Conservation (phyloP, 1,140 invertebrate genomes). For the Caenorhabditis inopinata region DNA sequence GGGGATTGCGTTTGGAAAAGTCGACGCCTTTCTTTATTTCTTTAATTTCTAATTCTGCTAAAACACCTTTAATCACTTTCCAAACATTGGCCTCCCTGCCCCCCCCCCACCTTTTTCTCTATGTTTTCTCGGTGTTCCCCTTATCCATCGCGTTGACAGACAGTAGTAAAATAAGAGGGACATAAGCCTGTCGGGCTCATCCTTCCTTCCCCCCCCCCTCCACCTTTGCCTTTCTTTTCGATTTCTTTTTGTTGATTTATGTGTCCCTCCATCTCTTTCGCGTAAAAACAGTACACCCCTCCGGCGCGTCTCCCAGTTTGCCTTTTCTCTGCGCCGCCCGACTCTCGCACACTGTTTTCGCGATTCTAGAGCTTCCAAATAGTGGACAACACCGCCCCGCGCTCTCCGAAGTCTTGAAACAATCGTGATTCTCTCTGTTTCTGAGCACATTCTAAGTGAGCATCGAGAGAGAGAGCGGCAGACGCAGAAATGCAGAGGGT, state of each 20-base stretch:
- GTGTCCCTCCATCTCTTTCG: not conserved
- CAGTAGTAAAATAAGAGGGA: constrained; percentile 3
- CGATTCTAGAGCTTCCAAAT: not conserved
- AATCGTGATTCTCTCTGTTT: not conserved
- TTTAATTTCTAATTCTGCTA: not conserved
- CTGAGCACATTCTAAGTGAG: not conserved
- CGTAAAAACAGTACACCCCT: constrained; percentile 17
- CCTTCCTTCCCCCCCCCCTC: no score
- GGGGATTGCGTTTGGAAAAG: no score
- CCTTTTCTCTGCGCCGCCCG: constrained; percentile 8
- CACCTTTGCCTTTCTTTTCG: no score
- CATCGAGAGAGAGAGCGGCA: not conserved
- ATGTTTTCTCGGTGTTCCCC: not conserved
- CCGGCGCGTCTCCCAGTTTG: not conserved
- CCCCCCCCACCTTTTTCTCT: not conserved
- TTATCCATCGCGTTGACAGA: not conserved
- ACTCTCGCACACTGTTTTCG: not conserved
- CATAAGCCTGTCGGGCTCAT: constrained; percentile 20
- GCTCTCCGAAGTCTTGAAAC: not conserved
- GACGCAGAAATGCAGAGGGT: not conserved
- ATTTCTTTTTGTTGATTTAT: not conserved
- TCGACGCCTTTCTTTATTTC: not conserved
- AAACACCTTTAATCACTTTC: no score
- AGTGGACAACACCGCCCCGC: not conserved
- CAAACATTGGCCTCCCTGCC: no score